Evolutionary conservation across 2,797 vertebrate species (phyloP).

Genomic region (Heteromormyrus szaboi): DNA sequence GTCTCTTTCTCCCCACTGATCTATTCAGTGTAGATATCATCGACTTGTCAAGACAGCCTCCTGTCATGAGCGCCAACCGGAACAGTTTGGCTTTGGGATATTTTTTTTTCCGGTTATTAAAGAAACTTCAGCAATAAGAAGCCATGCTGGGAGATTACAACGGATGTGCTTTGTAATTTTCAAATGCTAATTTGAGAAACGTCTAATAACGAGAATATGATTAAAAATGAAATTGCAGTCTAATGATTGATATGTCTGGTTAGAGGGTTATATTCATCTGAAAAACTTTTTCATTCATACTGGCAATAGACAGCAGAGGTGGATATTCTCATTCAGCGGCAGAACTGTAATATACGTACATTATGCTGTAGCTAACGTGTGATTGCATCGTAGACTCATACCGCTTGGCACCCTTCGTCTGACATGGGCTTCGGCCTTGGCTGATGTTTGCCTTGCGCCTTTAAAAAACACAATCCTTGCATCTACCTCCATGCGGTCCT

Average conservation of each 20-base stretch:
- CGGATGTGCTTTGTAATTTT: slow-evolving; percentile 3
- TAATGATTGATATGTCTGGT: background rate
- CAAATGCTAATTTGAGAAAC: background rate
- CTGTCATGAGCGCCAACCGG: background rate
- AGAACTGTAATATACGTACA: background rate
- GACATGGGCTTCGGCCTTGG: background rate
- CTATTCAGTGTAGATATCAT: background rate
- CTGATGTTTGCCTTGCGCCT: background rate
- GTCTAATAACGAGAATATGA: background rate
- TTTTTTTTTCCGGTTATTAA: background rate
- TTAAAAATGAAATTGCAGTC: background rate
- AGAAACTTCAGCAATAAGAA: background rate
- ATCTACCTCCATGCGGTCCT: background rate
- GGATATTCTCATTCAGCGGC: background rate
- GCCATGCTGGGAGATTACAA: background rate
- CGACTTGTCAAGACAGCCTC: background rate
- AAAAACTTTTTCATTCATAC: background rate
- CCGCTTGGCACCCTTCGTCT: background rate
- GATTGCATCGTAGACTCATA: background rate
- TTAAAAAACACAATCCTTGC: background rate
- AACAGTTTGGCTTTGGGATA: background rate
- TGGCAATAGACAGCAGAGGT: background rate
- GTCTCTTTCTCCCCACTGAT: background rate
- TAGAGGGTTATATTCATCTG: background rate
- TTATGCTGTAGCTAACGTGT: background rate